These are phyloP conservation scores for Drosophila seguyi DNA, from an alignment of 1,140 invertebrate species.

Conservation along the genomic window DNA sequence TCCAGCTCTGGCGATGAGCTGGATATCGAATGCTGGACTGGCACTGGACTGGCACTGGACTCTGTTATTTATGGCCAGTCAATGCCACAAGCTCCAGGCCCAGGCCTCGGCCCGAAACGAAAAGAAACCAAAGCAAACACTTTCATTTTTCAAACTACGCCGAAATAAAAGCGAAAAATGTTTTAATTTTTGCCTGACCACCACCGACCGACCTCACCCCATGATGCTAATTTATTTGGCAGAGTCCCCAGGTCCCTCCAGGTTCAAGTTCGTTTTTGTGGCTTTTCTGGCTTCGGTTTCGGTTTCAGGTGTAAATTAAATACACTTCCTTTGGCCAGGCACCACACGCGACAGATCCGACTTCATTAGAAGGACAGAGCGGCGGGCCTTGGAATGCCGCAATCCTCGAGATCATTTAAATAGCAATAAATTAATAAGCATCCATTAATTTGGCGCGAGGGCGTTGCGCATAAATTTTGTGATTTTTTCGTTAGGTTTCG, in stretches of 20 bases:
- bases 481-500: slow-evolving; percentile 58
- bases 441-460: slow-evolving; percentile 81
- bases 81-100: slow-evolving; percentile 75
- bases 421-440: slow-evolving; percentile 84
- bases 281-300: slow-evolving; percentile 40
- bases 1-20: slow-evolving; percentile 57
- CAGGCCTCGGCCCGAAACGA: slow-evolving; percentile 40
- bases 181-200: slow-evolving; percentile 50
- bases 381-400: slow-evolving; percentile 61
- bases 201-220: slow-evolving; percentile 77
- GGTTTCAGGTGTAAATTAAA: slow-evolving; percentile 84
- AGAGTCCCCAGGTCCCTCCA: slow-evolving; percentile 54
- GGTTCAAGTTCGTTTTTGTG: slow-evolving; percentile 78
- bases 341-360: slow-evolving; percentile 68
- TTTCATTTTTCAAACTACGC: slow-evolving; percentile 72
- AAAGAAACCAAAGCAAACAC: slow-evolving; percentile 75
- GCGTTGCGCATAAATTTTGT: slow-evolving; percentile 78
- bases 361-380: slow-evolving; percentile 57
- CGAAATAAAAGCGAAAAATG: slow-evolving; percentile 62
- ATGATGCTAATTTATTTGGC: slow-evolving; percentile 81
- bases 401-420: slow-evolving; percentile 79
- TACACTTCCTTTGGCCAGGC: slow-evolving; percentile 52
- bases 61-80: slow-evolving; percentile 73
- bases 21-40: slow-evolving; percentile 54
- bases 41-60: not conserved